These are phyloP conservation scores for Eurytoma adleriae DNA, from an alignment of 2,888 invertebrate species.

Conservation along the genomic window DNA sequence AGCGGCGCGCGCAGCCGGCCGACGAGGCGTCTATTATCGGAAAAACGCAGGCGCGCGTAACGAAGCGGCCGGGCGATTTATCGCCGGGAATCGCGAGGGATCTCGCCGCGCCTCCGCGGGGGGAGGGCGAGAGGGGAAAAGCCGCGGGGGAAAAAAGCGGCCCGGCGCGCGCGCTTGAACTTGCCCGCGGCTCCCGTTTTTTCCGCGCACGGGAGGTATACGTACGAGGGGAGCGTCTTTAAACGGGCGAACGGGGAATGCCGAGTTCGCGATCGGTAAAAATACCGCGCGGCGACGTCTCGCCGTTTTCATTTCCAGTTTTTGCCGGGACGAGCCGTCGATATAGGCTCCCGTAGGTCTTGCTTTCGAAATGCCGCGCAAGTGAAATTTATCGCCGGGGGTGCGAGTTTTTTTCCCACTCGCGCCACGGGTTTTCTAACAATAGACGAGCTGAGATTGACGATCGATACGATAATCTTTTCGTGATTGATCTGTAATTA, in stretches of 20 bases:
- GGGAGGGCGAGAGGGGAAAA: conserved; percentile 1
- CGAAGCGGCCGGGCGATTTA: conserved; percentile 46
- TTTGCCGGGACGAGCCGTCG: conserved; percentile 5
- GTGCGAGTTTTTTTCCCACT: not conserved
- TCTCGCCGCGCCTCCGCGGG: not conserved
- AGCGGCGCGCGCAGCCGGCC: not conserved
- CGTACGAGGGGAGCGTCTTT: not conserved
- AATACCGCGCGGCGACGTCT: not conserved
- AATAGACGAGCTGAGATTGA: not conserved
- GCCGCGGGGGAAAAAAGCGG: not conserved
- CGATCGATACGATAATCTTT: not conserved
- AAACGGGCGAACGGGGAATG: conserved; percentile 2
- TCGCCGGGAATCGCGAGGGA: conserved; percentile 28
- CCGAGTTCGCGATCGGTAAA: not conserved
- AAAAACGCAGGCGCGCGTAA: conserved; percentile 33
- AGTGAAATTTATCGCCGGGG: not conserved
- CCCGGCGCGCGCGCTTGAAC: conserved; percentile 17
- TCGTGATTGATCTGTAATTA: too few species aligned
- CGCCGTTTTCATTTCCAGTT: conserved; percentile 46
- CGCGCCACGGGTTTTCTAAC: not conserved
- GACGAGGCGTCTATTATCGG: conserved; percentile 24
- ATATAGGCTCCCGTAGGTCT: too few species aligned
- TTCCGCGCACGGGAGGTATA: not conserved
- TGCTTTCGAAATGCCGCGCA: too few species aligned
- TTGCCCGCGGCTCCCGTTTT: not conserved